Evolutionary conservation across 2,113 vertebrate genomes (phyloP), one percentile per base, ranked within the genome.

Genomic region (Caranx melampygus): DNA sequence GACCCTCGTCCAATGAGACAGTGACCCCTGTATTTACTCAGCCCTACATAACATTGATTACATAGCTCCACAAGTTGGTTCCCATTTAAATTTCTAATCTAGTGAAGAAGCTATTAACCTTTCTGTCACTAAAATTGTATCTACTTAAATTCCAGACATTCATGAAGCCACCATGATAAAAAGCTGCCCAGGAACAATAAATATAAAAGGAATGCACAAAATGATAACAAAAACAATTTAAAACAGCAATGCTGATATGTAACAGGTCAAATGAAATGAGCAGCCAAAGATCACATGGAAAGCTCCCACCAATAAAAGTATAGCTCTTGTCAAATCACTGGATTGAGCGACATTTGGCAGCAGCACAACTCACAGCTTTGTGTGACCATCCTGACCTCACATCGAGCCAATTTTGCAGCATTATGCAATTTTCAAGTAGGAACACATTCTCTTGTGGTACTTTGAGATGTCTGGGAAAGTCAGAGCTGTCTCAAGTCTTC

Each of bases 21-120:
- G 45, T 57, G 31, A 70, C 7, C 60, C 60, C 55, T 42, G 20
- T 58, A 51, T 55, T 62, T 20, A 15, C n/a, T 18, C 31, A 47
- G 26, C 14, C 35, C 71, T 72, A 35, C 10, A 76, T 54, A 59
- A 70, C 33, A 73, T 21, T 63, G 47, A 81, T 70, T 70, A 81
- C 64, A 74, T 33, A 57, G 45, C 65, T 73, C 59, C 31, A 37
- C 44, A 37, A 15, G 61, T 72, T 49, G 12, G 5, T 59, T 31
- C 21, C 45, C 49, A 72, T 85, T 82, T 76, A 40, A 64, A 54
- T 65, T 72, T 54, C 59, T 60, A 77, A 83, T 77, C 64, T 79
- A 55, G 42, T 63, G 35, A 61, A 12, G 21, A 79, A 76, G 63
- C 75, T 69, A 75, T 85, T 82, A 88, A 79, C 68, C 62, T 49